Evolutionary conservation across 2,888 invertebrate species (phyloP).

Genomic region (Xestia c-nigrum): DNA sequence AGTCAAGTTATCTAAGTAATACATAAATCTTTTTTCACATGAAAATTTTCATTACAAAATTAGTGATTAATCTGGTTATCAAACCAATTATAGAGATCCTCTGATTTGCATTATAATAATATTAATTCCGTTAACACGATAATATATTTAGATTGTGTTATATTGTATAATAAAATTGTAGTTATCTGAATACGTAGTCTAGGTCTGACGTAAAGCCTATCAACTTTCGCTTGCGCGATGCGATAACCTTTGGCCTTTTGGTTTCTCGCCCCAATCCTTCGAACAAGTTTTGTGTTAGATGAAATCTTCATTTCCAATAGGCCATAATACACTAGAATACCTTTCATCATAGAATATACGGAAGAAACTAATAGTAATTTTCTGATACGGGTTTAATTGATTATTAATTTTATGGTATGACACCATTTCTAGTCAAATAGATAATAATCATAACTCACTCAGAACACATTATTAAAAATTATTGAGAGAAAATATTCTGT

Average conservation of each 20-base stretch:
- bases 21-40: not conserved
- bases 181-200: slow-evolving; percentile 7
- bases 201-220: slow-evolving; percentile 37
- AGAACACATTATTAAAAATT: not conserved
- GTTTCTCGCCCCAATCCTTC: slow-evolving; percentile 33
- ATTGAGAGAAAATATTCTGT: not conserved
- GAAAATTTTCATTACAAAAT: too few species aligned
- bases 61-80: not conserved
- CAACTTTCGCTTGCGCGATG: slow-evolving; percentile 51
- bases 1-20: not conserved
- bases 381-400: not conserved
- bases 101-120: not conserved
- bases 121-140: not conserved
- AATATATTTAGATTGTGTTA: not conserved
- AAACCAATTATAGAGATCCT: not conserved
- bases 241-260: slow-evolving; percentile 54
- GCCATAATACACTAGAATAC: not conserved
- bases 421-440: too few species aligned
- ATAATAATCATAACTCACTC: not conserved
- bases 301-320: not conserved
- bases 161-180: slow-evolving; percentile 4
- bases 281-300: not conserved
- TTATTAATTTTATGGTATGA: not conserved
- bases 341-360: not conserved
- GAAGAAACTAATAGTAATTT: not conserved